Evolutionary conservation across 1,140 invertebrate species (phyloP), one percentile per base, ranked within the genome.

Genomic region (Saccostrea glomerata): DNA sequence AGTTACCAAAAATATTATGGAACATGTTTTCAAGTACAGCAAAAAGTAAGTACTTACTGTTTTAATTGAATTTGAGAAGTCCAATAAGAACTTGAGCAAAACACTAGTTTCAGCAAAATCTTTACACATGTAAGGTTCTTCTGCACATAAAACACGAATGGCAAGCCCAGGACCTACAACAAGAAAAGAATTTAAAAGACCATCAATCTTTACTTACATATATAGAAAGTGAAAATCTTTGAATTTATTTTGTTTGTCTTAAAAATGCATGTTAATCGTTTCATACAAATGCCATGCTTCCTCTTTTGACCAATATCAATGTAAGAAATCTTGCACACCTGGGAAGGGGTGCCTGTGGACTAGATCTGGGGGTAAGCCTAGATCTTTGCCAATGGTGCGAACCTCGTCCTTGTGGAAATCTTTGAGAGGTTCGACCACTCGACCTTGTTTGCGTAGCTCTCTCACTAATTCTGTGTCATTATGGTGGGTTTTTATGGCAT

Each of bases 371-470:
- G 98, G 97, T 73, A 99, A 96, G 0, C 98, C 98, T 86, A 99
- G 96, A 95, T 99, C 98, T 93, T 96, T 96, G 82, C 99, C 99
- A 85, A 97, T 95, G 58, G 93, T 91, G 30, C 96, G 92, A 0
- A 99, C 99, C 96, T 99, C 99, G 95, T 99, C 99, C 96, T 99
- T 99, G 94, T 99, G 99, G 94, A 99, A 99, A 95, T 99, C 99
- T 95, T 97, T 98, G 17, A 99, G 96, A n/a, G 99, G 99, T 95
- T 99, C 99, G 30, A 99, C 97, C 20, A 99, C 98, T 88, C 98
- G 96, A 17, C 98, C 98, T 92, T 94, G 92, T 90, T 96, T 96
- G 88, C 99, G 96, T 83, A 99, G 96, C 93, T 97, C 96, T 90
- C 98, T 95, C n/a, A 99, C 98, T 30, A 99, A 96, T 93, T 98